Conservation (phyloP, 2,113 vertebrate genomes). For the Petaurus breviceps region DNA sequence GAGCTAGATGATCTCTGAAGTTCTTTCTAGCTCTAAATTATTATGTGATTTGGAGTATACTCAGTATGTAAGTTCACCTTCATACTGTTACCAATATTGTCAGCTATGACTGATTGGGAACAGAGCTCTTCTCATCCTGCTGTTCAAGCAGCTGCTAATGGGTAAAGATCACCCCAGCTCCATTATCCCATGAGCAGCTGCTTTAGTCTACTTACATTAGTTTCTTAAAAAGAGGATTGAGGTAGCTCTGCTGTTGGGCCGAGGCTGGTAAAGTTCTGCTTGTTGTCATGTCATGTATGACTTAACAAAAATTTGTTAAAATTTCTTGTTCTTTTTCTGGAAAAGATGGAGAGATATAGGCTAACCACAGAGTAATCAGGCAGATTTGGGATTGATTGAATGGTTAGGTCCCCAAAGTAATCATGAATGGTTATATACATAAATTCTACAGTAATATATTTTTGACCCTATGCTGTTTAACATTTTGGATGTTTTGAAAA, state of each 20-base stretch:
- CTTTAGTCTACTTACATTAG: not conserved
- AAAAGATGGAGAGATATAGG: not conserved
- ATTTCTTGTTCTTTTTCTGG: not conserved
- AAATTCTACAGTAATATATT: not conserved
- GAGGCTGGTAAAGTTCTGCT: not conserved
- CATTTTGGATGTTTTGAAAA: not conserved
- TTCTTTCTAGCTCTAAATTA: not conserved
- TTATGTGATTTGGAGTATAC: not conserved
- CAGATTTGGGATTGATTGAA: not conserved
- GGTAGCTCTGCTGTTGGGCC: constrained; percentile 5
- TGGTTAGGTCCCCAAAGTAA: not conserved
- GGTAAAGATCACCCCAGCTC: constrained; percentile 51
- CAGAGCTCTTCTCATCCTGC: constrained; percentile 64
- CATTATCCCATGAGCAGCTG: constrained; percentile 63
- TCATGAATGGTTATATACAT: not conserved
- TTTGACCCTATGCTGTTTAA: not conserved
- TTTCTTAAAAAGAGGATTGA: not conserved
- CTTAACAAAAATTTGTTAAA: not conserved
- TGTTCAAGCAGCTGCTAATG: constrained; percentile 67
- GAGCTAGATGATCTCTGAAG: not conserved
- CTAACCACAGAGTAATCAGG: not conserved
- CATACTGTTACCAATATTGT: constrained; percentile 8
- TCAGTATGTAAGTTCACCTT: constrained; percentile 55
- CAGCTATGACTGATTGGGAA: constrained; percentile 63
- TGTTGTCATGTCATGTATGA: constrained; percentile 6